phyloP scores from a whole-genome alignment of 2,888 invertebrate genomes.

The Pseudeuparius sepicola region DNA sequence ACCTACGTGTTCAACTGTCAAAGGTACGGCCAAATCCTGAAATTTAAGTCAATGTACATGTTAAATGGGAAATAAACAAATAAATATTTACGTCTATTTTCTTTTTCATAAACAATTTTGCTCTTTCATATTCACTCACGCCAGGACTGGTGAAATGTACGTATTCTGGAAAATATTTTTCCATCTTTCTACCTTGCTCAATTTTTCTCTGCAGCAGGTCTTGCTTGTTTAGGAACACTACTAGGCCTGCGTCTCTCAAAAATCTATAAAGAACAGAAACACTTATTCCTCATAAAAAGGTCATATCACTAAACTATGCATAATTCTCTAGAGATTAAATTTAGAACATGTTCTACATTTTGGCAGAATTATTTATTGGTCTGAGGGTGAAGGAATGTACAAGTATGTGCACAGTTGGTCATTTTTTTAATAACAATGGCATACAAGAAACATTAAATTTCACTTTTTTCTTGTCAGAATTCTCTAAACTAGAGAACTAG shows the following conservation, averaged over 20 bases:
- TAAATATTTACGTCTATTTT: slow-evolving; percentile 51
- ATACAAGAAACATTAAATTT: too few species aligned
- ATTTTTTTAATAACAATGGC: too few species aligned
- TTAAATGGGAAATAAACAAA: slow-evolving; percentile 2
- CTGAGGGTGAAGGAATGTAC: too few species aligned
- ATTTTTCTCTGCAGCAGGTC: slow-evolving; percentile 65
- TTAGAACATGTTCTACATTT: too few species aligned
- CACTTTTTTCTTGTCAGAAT: too few species aligned
- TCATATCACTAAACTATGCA: too few species aligned
- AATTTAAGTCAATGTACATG: slow-evolving; percentile 11
- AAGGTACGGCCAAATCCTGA: slow-evolving; percentile 47
- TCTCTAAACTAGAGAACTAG: too few species aligned
- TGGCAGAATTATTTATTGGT: too few species aligned
- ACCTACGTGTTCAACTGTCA: slow-evolving; percentile 33
- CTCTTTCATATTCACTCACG: slow-evolving; percentile 55
- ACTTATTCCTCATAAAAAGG: too few species aligned
- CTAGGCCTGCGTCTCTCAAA: slow-evolving; percentile 62
- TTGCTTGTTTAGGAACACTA: slow-evolving; percentile 76
- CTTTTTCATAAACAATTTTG: slow-evolving; percentile 56
- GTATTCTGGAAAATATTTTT: slow-evolving; percentile 58
- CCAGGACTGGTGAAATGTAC: slow-evolving; percentile 41
- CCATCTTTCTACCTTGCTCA: slow-evolving; percentile 52
- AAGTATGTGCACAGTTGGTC: too few species aligned
- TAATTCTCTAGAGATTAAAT: too few species aligned
- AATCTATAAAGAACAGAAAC: slow-evolving; percentile 56